Evolutionary conservation across 2,113 vertebrate genomes (phyloP).

Genomic region (Recurvirostra avosetta): DNA sequence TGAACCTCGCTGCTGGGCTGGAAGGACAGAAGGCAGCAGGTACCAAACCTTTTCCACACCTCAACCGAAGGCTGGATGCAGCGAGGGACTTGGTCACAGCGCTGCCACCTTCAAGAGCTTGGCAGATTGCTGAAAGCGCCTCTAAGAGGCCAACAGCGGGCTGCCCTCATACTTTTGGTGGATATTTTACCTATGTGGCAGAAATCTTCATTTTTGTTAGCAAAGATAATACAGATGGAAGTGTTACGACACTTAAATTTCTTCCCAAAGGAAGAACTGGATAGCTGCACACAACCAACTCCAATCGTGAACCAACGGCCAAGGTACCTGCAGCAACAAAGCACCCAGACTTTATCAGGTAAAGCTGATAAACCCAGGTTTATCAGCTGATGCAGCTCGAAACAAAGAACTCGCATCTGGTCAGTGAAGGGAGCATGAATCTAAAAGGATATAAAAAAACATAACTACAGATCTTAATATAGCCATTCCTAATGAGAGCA

Average conservation of each 20-base stretch:
- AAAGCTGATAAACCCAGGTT: neutral
- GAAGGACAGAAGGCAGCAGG: neutral
- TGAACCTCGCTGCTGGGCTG: neutral
- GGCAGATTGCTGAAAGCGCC: rapidly evolving
- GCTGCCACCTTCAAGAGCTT: neutral
- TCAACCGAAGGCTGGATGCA: neutral
- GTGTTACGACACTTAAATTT: neutral
- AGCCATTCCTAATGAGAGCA: neutral
- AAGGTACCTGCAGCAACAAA: neutral
- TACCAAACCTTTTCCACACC: rapidly evolving
- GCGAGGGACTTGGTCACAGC: neutral
- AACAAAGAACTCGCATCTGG: neutral
- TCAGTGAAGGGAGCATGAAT: neutral
- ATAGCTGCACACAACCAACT: neutral
- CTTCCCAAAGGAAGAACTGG: neutral
- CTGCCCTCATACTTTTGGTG: too few relatives aligned
- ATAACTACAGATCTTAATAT: neutral
- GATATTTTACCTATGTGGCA: neutral
- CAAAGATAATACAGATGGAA: neutral
- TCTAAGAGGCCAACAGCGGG: neutral
- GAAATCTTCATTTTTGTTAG: neutral
- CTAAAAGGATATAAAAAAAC: neutral
- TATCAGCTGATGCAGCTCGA: neutral
- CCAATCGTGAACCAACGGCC: neutral
- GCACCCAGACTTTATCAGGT: too few relatives aligned